Conservation (phyloP, 2,797 vertebrate genomes). For the Sebastes alutus region DNA sequence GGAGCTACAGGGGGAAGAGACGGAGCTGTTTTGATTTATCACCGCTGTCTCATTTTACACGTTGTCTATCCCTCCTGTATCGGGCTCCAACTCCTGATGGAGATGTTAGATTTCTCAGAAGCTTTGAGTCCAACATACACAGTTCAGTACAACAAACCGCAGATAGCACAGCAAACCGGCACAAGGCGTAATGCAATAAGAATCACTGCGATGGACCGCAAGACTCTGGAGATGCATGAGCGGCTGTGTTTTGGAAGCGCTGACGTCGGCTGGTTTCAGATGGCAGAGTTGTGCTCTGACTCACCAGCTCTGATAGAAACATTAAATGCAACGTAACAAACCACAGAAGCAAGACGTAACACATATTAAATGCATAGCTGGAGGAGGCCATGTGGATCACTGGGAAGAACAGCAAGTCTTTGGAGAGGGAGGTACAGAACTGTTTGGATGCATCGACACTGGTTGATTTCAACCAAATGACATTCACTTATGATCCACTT, state of each 20-base stretch:
- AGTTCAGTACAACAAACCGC: conserved; percentile 6
- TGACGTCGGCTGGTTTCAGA: not conserved
- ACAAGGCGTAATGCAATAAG: not conserved
- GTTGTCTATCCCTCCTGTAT: not conserved
- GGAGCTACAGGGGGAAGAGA: not conserved
- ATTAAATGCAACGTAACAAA: conserved; percentile 11
- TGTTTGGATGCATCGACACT: not conserved
- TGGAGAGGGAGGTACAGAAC: not conserved
- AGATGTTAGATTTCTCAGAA: conserved; percentile 26
- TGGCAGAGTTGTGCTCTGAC: not conserved
- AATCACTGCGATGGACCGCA: not conserved
- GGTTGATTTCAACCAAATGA: conserved; percentile 19
- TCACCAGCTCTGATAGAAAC: conserved; percentile 14
- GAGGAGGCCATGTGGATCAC: not conserved
- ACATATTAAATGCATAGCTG: not conserved
- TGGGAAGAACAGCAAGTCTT: conserved; percentile 14
- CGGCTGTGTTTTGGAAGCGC: conserved; percentile 20
- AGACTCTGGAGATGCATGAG: not conserved
- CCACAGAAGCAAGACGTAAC: conserved; percentile 26
- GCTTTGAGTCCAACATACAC: conserved; percentile 16
- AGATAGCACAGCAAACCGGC: conserved; percentile 15
- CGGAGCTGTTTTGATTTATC: conserved; percentile 33
- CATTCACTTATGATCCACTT: not conserved
- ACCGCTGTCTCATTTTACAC: conserved; percentile 24
- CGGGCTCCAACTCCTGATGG: conserved; percentile 15